A percentile compares a stretch with the other conserved stretches of the same genome.
Conservation (phyloP, 2,797 vertebrate genomes). For the Sebastes kiyomatsui region DNA sequence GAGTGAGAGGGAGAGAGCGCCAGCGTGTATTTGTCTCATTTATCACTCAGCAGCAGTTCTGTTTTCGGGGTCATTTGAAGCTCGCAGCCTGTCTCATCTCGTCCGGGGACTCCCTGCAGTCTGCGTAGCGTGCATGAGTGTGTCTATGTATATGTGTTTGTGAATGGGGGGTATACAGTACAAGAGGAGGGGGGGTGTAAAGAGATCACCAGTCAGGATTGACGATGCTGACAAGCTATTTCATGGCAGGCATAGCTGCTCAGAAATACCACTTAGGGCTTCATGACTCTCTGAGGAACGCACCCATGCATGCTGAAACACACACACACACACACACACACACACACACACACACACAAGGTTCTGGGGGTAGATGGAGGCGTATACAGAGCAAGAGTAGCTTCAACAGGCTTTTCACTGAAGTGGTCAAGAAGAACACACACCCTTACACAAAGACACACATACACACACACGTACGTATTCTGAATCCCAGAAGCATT, state of each 20-base stretch:
- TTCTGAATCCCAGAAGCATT: constrained; percentile 75
- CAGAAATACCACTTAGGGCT: constrained; percentile 44
- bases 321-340: not conserved
- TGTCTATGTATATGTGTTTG: constrained; percentile 2
- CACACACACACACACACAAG: constrained; percentile 2
- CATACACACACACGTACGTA: constrained; percentile 31
- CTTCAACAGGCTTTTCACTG: constrained; percentile 63
- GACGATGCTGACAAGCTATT: constrained; percentile 46
- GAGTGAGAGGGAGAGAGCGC: constrained; percentile 41
- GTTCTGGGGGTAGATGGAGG: not conserved
- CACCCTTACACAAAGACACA: constrained; percentile 12
- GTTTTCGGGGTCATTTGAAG: constrained; percentile 73
- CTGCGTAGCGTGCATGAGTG: constrained; percentile 23
- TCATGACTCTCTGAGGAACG: constrained; percentile 42
- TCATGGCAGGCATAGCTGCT: constrained; percentile 31
- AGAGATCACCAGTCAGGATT: constrained; percentile 40
- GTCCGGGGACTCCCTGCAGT: constrained; percentile 55
- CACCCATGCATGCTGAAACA: not conserved
- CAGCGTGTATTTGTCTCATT: constrained; percentile 72
- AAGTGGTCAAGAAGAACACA: constrained; percentile 64
- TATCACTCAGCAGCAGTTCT: constrained; percentile 73
- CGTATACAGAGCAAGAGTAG: constrained; percentile 19
- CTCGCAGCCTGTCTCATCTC: constrained; percentile 67
- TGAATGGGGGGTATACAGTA: not conserved
- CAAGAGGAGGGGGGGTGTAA: not conserved